phyloP scores from a whole-genome alignment of 2,113 vertebrate genomes.

The Toxostoma redivivum region DNA sequence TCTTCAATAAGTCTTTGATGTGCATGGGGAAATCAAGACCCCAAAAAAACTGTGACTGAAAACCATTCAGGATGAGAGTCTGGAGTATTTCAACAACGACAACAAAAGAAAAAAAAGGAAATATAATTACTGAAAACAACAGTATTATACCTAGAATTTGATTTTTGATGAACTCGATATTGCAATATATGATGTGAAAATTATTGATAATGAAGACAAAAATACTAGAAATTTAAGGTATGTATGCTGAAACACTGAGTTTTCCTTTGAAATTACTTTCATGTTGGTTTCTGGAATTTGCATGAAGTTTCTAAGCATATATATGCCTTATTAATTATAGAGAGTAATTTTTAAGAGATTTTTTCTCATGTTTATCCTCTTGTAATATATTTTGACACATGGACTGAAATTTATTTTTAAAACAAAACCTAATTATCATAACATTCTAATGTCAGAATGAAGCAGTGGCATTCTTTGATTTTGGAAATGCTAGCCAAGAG shows the following conservation, averaged over 20 bases:
- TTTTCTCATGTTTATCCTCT: not conserved
- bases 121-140: not conserved
- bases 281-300: not conserved
- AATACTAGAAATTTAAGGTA: not conserved
- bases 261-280: not conserved
- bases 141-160: not conserved
- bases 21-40: not conserved
- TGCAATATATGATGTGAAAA: not conserved
- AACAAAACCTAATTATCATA: not conserved
- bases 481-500: not conserved
- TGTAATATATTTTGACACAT: not conserved
- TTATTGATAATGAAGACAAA: not conserved
- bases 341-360: not conserved
- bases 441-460: not conserved
- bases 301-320: not conserved
- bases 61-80: not conserved
- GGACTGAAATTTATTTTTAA: not conserved
- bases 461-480: not conserved
- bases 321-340: not conserved
- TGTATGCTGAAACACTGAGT: not conserved
- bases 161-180: not conserved
- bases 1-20: not conserved
- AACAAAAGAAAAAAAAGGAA: not conserved
- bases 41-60: not conserved
- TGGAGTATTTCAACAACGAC: accelerated